Evolutionary conservation across 2,797 vertebrate genomes (phyloP), one percentile per base, ranked within the genome.

Genomic region (Acropternis orthonyx): DNA sequence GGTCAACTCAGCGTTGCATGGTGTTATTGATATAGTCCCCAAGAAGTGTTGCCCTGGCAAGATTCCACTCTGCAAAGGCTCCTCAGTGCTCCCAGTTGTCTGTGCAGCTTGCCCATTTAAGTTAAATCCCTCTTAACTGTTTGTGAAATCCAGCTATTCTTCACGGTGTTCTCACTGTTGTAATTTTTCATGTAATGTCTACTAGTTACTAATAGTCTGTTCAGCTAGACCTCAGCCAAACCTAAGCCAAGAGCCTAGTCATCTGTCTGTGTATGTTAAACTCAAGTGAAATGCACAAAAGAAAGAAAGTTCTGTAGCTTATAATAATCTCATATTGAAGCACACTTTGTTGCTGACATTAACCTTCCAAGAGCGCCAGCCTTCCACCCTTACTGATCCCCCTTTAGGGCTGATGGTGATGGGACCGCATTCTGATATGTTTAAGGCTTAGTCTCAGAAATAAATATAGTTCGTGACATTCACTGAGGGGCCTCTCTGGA

Each of bases 341-440:
- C 27, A 18, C 23, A 19, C 32, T 61, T 72, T 1, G 0, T 73
- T 17, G 1, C 27, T 66, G 20, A 27, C 26, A 6, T 82, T 43
- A 63, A 37, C 24, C 63, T 91, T 73, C n/a, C n/a, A 54, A 46
- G 18, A 80, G 23, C 5, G 0, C 6, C 54, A 27, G 10, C n/a
- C 9, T 74, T 24, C 52, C 0, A 0, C 55, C 75, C 67, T 52
- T 30, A 39, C 0, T 49, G 49, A 39, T 81, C 75, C 32, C 20
- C 12, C 1, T 4, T 8, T 4, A 54, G 16, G 51, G 12, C 7
- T 66, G 24, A 51, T 52, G 58, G 43, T 28, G n/a, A 30, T 1
- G 2, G 24, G 28, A 27, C 9, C 34, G 30, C 14, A 3, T 46
- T 49, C 36, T 36, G 28, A 5, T 39, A 63, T n/a, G 28, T 37